Conservation (phyloP, 2,888 invertebrate genomes). For the Dicyrtomina minuta region DNA sequence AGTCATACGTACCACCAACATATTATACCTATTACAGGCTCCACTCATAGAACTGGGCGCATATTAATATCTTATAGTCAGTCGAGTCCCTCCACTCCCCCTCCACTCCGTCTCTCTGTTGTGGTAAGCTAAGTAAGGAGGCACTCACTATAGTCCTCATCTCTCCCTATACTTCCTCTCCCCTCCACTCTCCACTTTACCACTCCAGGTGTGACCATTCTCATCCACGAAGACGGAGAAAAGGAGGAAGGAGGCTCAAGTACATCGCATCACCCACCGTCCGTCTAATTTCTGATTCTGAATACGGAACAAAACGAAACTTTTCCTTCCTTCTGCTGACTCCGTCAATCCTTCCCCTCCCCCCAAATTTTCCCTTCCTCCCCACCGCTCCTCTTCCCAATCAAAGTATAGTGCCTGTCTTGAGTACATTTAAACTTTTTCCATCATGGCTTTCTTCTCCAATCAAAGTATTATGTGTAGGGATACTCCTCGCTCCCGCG, state of each 20-base stretch:
- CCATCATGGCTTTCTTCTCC: conserved; percentile 13
- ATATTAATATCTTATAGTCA: conserved; percentile 18
- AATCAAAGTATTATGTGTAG: conserved; percentile 12
- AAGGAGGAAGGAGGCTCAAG: neutral
- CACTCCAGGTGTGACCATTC: conserved; percentile 44
- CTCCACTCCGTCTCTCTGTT: conserved; percentile 12
- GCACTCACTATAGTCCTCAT: neutral
- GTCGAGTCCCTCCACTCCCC: conserved; percentile 19
- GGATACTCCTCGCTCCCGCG: neutral
- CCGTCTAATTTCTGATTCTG: neutral
- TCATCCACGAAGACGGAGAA: conserved; percentile 19
- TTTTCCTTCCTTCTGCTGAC: conserved; percentile 12
- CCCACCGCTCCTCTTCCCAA: neutral
- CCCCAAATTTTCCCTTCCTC: neutral
- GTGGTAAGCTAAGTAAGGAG: neutral
- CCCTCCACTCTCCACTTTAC: conserved; percentile 8
- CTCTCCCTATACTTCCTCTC: neutral
- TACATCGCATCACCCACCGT: conserved; percentile 4
- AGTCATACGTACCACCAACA: conserved; percentile 33
- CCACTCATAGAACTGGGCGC: neutral
- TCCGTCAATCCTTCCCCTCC: conserved; percentile 12
- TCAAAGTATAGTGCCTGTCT: conserved; percentile 3
- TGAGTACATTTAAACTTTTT: neutral
- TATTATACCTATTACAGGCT: neutral
- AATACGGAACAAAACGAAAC: conserved; percentile 23